Conservation (phyloP, 1,140 invertebrate genomes). For the Rhopalosiphum maidis region DNA sequence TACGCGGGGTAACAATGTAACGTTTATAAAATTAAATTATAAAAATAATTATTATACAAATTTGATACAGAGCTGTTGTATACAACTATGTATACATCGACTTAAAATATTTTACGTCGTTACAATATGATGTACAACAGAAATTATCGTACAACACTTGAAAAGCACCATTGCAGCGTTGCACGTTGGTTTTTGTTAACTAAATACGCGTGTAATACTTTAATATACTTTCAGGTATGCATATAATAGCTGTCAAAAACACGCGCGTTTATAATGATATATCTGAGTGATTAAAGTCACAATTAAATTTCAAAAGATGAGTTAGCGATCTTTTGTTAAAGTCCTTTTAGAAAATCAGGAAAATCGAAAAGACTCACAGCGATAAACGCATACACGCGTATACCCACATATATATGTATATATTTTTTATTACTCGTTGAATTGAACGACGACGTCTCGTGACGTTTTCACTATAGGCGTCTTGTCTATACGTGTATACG, state of each 20-base stretch:
- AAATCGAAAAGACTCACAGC: not conserved
- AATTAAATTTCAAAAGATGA: not conserved
- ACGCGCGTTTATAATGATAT: not conserved
- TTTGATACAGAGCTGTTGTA: not conserved
- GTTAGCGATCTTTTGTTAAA: not conserved
- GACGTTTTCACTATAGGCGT: not conserved
- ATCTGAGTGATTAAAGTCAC: not conserved
- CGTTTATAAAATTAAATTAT: constrained; percentile 8
- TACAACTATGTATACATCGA: not conserved
- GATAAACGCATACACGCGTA: not conserved
- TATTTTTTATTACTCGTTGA: not conserved
- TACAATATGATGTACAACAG: not conserved
- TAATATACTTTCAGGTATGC: not conserved
- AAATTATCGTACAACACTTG: not conserved
- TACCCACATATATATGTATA: too few relatives aligned
- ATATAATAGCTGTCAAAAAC: not conserved
- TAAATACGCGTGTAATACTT: not conserved
- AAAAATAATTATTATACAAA: constrained; percentile 1
- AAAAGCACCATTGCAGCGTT: not conserved
- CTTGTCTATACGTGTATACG: not conserved
- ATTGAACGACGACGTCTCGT: not conserved
- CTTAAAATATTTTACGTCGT: not conserved
- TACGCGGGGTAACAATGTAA: not conserved
- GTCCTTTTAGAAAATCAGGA: not conserved
- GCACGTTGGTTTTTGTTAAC: not conserved